Evolutionary conservation across 2,797 vertebrate species (phyloP).

Genomic region (Falco rusticolus): DNA sequence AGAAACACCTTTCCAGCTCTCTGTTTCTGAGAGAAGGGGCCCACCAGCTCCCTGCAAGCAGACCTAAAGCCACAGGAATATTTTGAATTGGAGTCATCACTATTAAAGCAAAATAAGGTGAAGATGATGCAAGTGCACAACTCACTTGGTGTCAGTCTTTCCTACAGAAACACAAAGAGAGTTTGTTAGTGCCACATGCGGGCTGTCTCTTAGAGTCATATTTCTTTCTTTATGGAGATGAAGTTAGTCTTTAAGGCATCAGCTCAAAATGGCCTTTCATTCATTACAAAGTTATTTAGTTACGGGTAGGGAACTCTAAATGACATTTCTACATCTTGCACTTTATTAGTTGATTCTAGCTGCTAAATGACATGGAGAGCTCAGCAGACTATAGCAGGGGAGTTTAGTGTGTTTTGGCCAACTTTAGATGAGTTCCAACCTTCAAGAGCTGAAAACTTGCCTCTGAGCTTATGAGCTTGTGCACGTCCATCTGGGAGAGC

Average conservation of each 20-base stretch:
- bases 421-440: not conserved
- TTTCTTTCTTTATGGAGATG: constrained; percentile 57
- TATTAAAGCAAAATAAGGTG: constrained; percentile 10
- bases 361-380: constrained; percentile 24
- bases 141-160: constrained; percentile 44
- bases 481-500: not conserved
- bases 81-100: not conserved
- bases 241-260: constrained; percentile 54
- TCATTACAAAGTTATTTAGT: constrained; percentile 70
- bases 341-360: constrained; percentile 50
- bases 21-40: not conserved
- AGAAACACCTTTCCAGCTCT: constrained; percentile 21
- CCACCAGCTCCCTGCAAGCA: not conserved
- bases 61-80: not conserved
- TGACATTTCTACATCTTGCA: constrained; percentile 37
- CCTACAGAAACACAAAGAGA: constrained; percentile 38
- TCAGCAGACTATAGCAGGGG: not conserved
- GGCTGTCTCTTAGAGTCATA: constrained; percentile 1
- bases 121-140: not conserved
- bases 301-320: constrained; percentile 61
- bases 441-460: not conserved
- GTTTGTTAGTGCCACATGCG: not conserved
- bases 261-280: constrained; percentile 54
- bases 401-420: not conserved
- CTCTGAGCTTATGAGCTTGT: not conserved